Conservation (phyloP, 2,113 vertebrate genomes). For the Tympanuchus pallidicinctus region DNA sequence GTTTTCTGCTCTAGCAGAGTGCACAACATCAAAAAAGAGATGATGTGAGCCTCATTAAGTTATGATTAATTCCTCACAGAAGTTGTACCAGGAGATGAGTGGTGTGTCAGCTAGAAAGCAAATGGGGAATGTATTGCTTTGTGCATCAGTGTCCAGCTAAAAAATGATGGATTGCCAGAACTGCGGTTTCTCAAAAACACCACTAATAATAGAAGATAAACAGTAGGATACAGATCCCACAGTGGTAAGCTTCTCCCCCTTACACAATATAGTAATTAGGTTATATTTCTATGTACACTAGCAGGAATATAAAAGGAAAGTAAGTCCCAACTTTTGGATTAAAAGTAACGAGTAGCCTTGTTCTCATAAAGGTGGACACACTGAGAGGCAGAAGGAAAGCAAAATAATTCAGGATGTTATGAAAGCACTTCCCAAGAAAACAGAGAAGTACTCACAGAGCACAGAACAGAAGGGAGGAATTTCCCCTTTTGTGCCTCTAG, state of each 20-base stretch:
- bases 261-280: neutral
- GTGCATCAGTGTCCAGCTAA: neutral
- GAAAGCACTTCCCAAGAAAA: neutral
- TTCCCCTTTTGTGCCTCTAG: neutral
- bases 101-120: constrained; percentile 9
- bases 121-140: constrained; percentile 9
- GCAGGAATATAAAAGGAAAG: neutral
- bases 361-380: neutral
- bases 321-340: neutral
- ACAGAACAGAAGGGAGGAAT: neutral
- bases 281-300: neutral
- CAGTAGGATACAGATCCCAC: neutral
- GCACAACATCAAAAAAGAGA: neutral
- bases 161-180: constrained; percentile 5
- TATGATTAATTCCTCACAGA: constrained; percentile 27
- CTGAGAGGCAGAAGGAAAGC: neutral
- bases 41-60: neutral
- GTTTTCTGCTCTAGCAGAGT: neutral
- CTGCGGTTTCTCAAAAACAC: neutral
- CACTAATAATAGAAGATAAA: neutral
- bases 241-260: neutral
- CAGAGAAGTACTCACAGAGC: neutral
- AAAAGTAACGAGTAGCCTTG: neutral
- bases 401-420: constrained; percentile 1
- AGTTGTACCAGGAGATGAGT: neutral